A percentile compares a stretch with the other conserved stretches of the same genome.
phyloP scores from a whole-genome alignment of 1,140 invertebrate species.

The Macrostomum lignano region DNA sequence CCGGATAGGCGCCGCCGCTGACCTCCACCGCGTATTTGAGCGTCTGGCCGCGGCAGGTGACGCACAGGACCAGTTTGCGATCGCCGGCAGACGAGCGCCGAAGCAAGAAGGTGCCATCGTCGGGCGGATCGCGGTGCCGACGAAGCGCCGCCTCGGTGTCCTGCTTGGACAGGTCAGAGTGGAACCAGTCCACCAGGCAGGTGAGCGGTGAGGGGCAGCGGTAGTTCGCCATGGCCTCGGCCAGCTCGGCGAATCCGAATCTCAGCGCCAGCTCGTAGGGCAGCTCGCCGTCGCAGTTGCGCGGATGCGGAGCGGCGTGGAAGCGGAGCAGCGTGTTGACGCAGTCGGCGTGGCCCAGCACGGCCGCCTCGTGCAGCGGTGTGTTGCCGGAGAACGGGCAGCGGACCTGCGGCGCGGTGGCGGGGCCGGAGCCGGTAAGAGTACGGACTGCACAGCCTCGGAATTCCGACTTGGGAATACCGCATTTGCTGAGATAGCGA shows the following conservation, averaged over 20 bases:
- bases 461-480: no score
- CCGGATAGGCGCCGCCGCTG: conserved; percentile 7
- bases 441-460: no score
- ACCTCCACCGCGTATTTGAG: conserved; percentile 4
- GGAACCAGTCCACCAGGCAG: conserved; percentile 50
- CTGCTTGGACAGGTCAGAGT: conserved; percentile 44
- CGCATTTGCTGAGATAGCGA: no score
- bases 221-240: conserved; percentile 27
- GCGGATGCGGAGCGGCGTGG: conserved; percentile 46
- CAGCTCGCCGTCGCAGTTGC: conserved; percentile 42
- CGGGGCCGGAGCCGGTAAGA: no score
- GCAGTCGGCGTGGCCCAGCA: conserved; percentile 42
- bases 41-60: not conserved
- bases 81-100: not conserved
- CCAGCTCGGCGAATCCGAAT: conserved; percentile 40
- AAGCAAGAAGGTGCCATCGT: conserved; percentile 6
- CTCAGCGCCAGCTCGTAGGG: conserved; percentile 47
- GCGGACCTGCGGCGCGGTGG: no score
- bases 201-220: conserved; percentile 5
- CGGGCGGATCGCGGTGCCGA: not conserved
- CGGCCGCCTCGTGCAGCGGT: conserved; percentile 58
- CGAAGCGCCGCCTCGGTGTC: conserved; percentile 15
- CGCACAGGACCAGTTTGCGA: conserved; percentile 3
- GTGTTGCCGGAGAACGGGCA: conserved; percentile 43
- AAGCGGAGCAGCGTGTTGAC: conserved; percentile 37